Evolutionary conservation across 2,888 invertebrate species (phyloP).

Genomic region (Epinotia bilunana): DNA sequence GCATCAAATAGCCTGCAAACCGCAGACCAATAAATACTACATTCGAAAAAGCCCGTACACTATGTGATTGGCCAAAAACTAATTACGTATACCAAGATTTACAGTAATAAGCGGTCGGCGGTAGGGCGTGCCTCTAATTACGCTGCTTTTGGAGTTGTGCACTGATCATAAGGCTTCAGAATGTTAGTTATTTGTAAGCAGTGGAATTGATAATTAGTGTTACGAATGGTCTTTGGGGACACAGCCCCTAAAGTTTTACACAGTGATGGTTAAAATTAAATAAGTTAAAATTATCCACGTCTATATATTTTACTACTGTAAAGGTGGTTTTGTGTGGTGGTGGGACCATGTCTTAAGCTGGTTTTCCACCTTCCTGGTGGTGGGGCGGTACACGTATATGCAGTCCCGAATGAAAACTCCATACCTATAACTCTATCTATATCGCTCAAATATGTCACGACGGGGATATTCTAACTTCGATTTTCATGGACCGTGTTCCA

Average conservation of each 20-base stretch:
- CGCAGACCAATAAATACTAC: slow-evolving; percentile 3
- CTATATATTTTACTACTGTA: background rate
- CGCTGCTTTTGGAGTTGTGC: slow-evolving; percentile 14
- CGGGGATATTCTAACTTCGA: background rate
- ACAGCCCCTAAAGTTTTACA: background rate
- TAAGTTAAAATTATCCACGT: background rate
- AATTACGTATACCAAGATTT: slow-evolving; percentile 27
- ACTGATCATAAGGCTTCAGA: slow-evolving; percentile 17
- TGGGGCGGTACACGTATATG: no score
- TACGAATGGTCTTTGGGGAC: background rate
- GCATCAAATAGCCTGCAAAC: background rate
- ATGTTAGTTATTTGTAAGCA: slow-evolving; percentile 21
- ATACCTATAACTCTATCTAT: no score
- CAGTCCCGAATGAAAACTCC: no score
- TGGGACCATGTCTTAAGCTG: no score
- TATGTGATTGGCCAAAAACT: slow-evolving; percentile 30
- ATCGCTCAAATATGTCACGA: no score
- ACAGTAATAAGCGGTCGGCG: slow-evolving; percentile 28
- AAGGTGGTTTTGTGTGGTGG: no score
- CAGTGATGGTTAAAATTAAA: background rate
- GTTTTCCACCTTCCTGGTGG: no score
- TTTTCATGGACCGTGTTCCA: background rate
- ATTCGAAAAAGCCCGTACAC: slow-evolving; percentile 14
- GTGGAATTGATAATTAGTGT: slow-evolving; percentile 11
- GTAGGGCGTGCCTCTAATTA: slow-evolving; percentile 15